Conservation (phyloP, 92 coral and sea anemone species). For the Zoanthus sociatus region DNA sequence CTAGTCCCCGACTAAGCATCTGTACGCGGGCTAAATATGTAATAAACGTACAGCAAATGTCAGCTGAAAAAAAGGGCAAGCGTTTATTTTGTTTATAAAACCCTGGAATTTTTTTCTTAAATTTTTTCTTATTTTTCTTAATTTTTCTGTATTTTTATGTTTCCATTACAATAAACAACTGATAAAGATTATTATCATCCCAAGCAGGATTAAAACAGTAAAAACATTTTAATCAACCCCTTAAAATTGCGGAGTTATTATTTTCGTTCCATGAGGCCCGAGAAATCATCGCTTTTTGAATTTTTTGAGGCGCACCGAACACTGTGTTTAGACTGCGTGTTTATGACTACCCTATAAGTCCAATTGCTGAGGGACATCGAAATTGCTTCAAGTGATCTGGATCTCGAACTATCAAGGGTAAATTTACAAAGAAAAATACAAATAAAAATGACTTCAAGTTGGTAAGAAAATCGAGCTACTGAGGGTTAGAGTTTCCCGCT, state of each 20-base stretch:
- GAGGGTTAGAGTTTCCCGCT: conserved; percentile 22
- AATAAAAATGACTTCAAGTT: conserved; percentile 1
- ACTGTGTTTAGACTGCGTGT: conserved; percentile 19
- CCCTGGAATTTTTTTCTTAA: no score
- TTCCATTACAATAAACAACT: neutral
- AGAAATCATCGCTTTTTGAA: conserved; percentile 21
- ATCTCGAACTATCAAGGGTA: no score
- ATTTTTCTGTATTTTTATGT: no score
- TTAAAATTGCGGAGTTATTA: no score
- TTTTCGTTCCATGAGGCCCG: conserved; percentile 17
- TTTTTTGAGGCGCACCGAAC: conserved; percentile 22
- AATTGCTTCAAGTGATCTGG: no score
- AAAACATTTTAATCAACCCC: no score
- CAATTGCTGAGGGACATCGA: no score
- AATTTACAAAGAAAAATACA: neutral
- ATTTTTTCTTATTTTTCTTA: neutral
- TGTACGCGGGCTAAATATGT: no score
- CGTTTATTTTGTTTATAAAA: no score
- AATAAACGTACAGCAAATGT: no score
- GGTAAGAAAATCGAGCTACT: neutral
- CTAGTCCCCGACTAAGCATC: no score
- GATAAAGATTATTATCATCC: neutral
- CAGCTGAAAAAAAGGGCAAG: no score
- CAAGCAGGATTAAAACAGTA: neutral
- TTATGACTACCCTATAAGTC: conserved; percentile 16